Percentiles rank a stretch among this genome's conserved stretches.
Evolutionary conservation across 2,888 invertebrate genomes (phyloP).

Genomic region (Drosophila neotestacea): DNA sequence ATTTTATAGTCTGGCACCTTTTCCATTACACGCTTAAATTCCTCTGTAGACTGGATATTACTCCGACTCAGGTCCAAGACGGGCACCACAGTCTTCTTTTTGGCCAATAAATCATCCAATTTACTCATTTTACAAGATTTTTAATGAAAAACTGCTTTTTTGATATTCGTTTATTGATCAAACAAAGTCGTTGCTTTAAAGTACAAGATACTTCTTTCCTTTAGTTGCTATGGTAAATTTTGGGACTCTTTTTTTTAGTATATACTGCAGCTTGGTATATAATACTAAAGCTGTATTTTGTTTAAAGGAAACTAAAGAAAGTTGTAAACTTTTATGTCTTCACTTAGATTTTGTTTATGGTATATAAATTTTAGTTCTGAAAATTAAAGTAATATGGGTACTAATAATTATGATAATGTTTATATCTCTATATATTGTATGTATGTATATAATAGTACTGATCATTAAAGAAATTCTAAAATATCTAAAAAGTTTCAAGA

Average conservation of each 20-base stretch:
- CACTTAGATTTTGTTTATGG: no score
- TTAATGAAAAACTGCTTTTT: background rate
- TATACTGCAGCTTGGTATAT: constrained; percentile 23
- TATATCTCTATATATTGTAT: no score
- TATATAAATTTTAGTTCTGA: no score
- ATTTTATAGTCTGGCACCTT: constrained; percentile 96
- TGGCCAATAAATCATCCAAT: constrained; percentile 93
- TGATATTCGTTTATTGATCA: constrained; percentile 39
- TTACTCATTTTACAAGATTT: constrained; percentile 86
- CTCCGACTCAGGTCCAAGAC: constrained; percentile 94
- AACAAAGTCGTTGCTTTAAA: constrained; percentile 32
- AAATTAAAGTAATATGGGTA: no score
- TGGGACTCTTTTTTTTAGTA: background rate
- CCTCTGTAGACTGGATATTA: constrained; percentile 91
- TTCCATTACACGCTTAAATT: constrained; percentile 92
- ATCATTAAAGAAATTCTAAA: no score
- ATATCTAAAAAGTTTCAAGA: no score
- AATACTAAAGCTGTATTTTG: background rate
- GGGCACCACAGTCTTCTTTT: constrained; percentile 93
- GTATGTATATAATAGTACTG: no score
- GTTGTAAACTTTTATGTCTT: no score
- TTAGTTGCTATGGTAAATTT: constrained; percentile 31
- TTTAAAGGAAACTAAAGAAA: background rate
- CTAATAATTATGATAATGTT: background rate
- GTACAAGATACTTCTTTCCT: background rate